phyloP scores from a whole-genome alignment of 1,140 invertebrate genomes.

The Sarcophaga bullata region DNA sequence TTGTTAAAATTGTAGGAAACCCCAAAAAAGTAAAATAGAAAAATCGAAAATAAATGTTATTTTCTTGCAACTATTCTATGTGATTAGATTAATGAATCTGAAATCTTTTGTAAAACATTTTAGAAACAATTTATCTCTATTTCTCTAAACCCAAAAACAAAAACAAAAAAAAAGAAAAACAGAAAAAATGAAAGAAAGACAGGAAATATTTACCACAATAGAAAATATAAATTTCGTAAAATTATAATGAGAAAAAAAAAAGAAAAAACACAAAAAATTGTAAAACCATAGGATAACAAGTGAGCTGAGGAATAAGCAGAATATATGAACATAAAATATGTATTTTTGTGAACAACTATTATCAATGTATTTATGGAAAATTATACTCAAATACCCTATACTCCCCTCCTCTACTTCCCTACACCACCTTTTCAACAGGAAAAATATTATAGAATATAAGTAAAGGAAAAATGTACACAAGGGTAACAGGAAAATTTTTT shows the following conservation, averaged over 20 bases:
- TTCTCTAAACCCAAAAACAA: too few species aligned
- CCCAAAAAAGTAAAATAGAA: background rate
- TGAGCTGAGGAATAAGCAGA: background rate
- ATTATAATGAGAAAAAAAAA: background rate
- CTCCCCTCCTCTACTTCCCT: background rate
- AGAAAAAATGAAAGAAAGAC: background rate
- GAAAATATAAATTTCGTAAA: background rate
- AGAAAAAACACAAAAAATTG: background rate
- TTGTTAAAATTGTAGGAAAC: background rate
- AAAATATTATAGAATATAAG: too few species aligned
- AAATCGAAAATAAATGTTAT: slow-evolving; percentile 7
- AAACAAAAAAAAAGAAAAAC: too few species aligned
- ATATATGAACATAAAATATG: background rate
- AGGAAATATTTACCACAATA: background rate
- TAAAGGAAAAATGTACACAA: too few species aligned
- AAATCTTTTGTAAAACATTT: background rate
- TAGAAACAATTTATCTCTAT: background rate
- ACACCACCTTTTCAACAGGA: background rate
- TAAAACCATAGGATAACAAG: background rate
- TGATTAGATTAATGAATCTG: background rate
- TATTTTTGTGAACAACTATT: slow-evolving; percentile 24
- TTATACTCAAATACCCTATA: background rate
- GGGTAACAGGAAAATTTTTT: too few species aligned
- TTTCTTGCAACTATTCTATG: background rate
- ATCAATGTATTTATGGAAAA: slow-evolving; percentile 19